Percentiles rank a stretch among this genome's conserved stretches.
Evolutionary conservation across 1,140 invertebrate genomes (phyloP).

Genomic region (Panonychus citri): DNA sequence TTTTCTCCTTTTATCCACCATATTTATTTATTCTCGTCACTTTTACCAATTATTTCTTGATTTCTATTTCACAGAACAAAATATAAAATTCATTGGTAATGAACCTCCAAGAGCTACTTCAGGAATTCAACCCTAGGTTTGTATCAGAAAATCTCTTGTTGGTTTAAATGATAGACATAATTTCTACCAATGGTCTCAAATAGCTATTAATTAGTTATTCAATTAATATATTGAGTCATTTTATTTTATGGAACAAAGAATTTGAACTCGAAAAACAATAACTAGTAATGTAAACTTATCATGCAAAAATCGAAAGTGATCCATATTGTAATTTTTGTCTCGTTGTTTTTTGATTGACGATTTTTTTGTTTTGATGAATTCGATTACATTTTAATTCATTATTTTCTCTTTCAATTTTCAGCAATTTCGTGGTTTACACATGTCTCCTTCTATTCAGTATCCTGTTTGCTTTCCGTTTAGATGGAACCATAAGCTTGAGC

Average conservation of each 20-base stretch:
- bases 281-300: too few relatives aligned
- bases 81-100: not conserved
- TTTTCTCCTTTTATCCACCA: too few relatives aligned
- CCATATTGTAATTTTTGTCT: too few relatives aligned
- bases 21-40: too few relatives aligned
- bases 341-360: too few relatives aligned
- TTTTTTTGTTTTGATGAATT: not conserved
- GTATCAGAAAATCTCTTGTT: not conserved
- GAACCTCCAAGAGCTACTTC: not conserved
- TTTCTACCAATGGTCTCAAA: not conserved
- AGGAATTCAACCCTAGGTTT: not conserved
- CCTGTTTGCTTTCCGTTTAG: conserved; percentile 63
- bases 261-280: too few relatives aligned
- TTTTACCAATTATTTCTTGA: too few relatives aligned
- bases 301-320: too few relatives aligned
- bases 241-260: too few relatives aligned
- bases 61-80: too few relatives aligned
- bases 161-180: not conserved
- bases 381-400: not conserved
- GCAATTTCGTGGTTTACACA: conserved; percentile 84
- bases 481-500: conserved; percentile 65
- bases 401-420: conserved; percentile 22
- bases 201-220: too few relatives aligned
- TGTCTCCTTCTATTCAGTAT: conserved; percentile 73
- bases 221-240: too few relatives aligned